phyloP scores from a whole-genome alignment of 2,113 vertebrate species.

The Formicarius rufipectus region DNA sequence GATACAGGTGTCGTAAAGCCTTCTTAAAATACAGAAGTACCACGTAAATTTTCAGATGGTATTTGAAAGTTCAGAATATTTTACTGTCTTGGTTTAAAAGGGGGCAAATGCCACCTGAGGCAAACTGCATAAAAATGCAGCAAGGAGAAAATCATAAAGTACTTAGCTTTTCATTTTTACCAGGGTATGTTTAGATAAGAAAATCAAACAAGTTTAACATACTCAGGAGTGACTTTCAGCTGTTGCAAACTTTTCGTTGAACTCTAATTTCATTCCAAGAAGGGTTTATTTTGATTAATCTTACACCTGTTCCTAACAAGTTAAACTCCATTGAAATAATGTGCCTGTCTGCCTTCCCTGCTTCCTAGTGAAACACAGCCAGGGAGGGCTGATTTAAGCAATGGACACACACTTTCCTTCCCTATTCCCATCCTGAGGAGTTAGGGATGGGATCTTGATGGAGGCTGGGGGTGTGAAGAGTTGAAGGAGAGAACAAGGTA shows the following conservation, averaged over 20 bases:
- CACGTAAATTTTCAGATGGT: neutral
- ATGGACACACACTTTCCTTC: neutral
- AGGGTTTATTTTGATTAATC: neutral
- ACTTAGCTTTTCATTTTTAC: neutral
- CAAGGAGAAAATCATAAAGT: neutral
- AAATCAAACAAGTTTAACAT: neutral
- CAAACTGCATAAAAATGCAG: neutral
- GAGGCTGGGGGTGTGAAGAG: neutral
- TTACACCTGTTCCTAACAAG: constrained; percentile 8
- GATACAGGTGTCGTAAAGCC: neutral
- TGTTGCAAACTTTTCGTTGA: neutral
- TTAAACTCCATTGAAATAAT: neutral
- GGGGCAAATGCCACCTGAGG: neutral
- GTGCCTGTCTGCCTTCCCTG: neutral
- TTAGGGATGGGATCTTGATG: neutral
- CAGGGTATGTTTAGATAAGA: neutral
- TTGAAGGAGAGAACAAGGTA: neutral
- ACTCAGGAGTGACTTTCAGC: neutral
- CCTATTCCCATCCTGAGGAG: neutral
- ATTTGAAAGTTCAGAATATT: neutral
- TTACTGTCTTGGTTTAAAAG: neutral
- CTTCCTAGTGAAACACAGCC: neutral
- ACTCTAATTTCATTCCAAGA: neutral
- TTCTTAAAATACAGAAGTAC: neutral
- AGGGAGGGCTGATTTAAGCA: neutral